Conservation (phyloP, 2,888 invertebrate species). For the Autographa gamma region DNA sequence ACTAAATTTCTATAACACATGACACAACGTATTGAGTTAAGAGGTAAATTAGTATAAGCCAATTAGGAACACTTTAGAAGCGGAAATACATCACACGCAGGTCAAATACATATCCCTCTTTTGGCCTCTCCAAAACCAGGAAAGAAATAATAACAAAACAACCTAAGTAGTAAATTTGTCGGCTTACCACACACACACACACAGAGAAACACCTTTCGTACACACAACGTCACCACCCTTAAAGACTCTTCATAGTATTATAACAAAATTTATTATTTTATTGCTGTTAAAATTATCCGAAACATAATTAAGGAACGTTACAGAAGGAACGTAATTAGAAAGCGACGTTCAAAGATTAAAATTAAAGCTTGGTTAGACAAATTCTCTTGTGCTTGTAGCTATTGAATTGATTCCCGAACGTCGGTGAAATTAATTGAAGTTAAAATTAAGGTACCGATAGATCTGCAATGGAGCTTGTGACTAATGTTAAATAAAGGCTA, state of each 20-base stretch:
- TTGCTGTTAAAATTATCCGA: conserved; percentile 13
- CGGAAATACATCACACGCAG: too few species aligned
- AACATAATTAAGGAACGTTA: conserved; percentile 23
- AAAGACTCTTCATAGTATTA: neutral
- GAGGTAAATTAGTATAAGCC: too few species aligned
- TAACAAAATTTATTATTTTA: neutral
- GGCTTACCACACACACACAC: neutral
- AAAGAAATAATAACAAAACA: too few species aligned
- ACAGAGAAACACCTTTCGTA: neutral
- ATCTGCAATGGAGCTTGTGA: conserved; percentile 36
- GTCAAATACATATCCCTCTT: too few species aligned
- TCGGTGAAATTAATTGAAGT: conserved; percentile 48
- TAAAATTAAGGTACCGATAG: conserved; percentile 37
- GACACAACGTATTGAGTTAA: too few species aligned
- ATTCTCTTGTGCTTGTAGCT: conserved; percentile 18
- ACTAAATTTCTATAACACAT: too few species aligned
- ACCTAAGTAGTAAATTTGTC: too few species aligned
- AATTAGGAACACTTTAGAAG: too few species aligned
- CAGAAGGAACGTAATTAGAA: conserved; percentile 33
- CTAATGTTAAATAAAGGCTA: conserved; percentile 25
- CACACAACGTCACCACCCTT: neutral
- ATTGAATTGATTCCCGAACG: conserved; percentile 39
- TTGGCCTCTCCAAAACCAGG: too few species aligned
- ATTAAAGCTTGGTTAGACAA: conserved; percentile 36
- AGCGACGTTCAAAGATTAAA: conserved; percentile 30